Conservation (phyloP, 2,888 invertebrate species). For the Blastobasis lacticolella region DNA sequence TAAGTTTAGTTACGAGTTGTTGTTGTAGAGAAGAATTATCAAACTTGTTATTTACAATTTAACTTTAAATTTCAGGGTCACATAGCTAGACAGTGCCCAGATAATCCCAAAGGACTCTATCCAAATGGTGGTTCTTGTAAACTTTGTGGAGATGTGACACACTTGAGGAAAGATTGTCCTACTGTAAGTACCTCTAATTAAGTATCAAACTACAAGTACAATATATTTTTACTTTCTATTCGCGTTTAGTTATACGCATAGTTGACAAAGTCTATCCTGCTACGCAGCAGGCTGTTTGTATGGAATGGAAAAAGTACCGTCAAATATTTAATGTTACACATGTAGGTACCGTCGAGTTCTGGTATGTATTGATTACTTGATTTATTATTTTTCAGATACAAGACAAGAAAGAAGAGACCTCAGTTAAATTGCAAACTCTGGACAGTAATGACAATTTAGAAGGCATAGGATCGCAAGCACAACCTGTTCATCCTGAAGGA, state of each 20-base stretch:
- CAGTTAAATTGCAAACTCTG: slow-evolving; percentile 59
- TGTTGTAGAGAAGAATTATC: too few relatives aligned
- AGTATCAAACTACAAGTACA: background rate
- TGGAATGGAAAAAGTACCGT: too few relatives aligned
- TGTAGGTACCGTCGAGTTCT: too few relatives aligned
- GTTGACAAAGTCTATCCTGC: too few relatives aligned
- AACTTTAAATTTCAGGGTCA: slow-evolving; percentile 76
- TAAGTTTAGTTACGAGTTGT: slow-evolving; percentile 26
- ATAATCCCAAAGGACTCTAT: slow-evolving; percentile 90
- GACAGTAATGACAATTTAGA: slow-evolving; percentile 52
- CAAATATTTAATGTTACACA: too few relatives aligned
- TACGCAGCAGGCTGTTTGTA: too few relatives aligned
- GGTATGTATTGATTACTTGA: too few relatives aligned
- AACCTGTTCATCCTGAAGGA: slow-evolving; percentile 17
- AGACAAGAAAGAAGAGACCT: slow-evolving; percentile 54
- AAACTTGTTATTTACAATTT: slow-evolving; percentile 2
- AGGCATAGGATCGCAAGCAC: slow-evolving; percentile 42
- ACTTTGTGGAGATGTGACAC: slow-evolving; percentile 89
- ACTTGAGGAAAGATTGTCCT: slow-evolving; percentile 87
- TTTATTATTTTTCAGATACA: slow-evolving; percentile 38
- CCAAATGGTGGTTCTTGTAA: slow-evolving; percentile 89
- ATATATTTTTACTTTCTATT: background rate
- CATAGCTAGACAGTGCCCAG: slow-evolving; percentile 89
- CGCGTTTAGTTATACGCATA: too few relatives aligned
- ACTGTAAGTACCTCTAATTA: slow-evolving; percentile 47